A percentile compares a stretch with the other conserved stretches of the same genome.
Evolutionary conservation across 2,888 invertebrate species (phyloP).

Genomic region (Theristus sp.): DNA sequence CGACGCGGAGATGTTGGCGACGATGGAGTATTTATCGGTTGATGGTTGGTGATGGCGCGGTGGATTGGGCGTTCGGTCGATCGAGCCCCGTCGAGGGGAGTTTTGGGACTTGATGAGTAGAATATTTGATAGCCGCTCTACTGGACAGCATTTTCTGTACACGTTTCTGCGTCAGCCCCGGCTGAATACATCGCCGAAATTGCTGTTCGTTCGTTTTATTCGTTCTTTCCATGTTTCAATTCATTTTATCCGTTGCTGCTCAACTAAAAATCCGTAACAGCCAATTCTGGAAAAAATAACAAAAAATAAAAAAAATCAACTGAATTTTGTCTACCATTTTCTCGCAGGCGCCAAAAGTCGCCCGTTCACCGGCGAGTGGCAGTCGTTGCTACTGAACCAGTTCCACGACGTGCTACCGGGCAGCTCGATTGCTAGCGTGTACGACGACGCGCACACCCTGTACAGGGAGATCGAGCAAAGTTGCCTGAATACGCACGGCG

Average conservation of each 20-base stretch:
- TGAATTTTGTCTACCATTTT: not conserved
- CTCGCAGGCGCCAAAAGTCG: not conserved
- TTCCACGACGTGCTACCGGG: constrained; percentile 40
- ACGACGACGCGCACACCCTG: not conserved
- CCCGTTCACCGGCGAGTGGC: constrained; percentile 25
- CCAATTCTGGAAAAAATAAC: no score
- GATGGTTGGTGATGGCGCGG: not conserved
- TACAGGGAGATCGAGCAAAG: no score
- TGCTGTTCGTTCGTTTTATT: not conserved
- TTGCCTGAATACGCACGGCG: no score
- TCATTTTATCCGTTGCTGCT: not conserved
- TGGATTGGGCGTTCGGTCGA: constrained; percentile 32
- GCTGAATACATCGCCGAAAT: not conserved
- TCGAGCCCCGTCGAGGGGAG: constrained; percentile 40
- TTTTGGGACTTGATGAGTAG: no score
- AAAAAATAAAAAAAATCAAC: no score
- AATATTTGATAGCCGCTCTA: no score
- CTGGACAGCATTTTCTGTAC: not conserved
- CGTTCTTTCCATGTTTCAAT: not conserved
- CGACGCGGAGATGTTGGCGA: not conserved
- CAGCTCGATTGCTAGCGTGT: constrained; percentile 29
- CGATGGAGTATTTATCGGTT: not conserved
- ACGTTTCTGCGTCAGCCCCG: no score
- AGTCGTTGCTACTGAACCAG: constrained; percentile 36
- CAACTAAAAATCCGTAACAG: no score